These are phyloP conservation scores for Canis aureus DNA, from an alignment of 2,113 vertebrate species.

Conservation along the genomic window DNA sequence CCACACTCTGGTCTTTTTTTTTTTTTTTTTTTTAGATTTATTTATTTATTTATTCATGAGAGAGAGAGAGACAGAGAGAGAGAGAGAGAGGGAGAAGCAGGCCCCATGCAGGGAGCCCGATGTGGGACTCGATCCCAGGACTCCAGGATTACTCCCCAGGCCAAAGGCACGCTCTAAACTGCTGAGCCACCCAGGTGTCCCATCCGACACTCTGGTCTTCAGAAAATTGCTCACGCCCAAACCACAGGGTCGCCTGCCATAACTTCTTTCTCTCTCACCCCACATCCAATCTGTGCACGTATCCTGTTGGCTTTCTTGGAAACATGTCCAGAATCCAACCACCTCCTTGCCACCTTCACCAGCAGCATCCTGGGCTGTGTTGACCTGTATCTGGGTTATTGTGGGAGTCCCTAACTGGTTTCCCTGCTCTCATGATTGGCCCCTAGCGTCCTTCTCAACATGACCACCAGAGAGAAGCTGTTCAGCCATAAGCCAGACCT, in stretches of 20 bases:
- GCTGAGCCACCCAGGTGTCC: too few relatives aligned
- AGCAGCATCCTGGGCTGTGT: not conserved
- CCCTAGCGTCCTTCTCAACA: not conserved
- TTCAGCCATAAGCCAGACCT: not conserved
- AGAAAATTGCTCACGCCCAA: not conserved
- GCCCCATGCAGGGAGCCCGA: too few relatives aligned
- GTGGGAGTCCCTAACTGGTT: not conserved
- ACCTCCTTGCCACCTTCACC: rapidly evolving
- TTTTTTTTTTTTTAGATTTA: too few relatives aligned
- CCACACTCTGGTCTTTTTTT: not conserved
- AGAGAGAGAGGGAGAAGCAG: too few relatives aligned
- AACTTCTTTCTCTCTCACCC: not conserved
- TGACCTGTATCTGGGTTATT: rapidly evolving
- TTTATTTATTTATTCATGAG: too few relatives aligned
- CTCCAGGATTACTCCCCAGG: too few relatives aligned
- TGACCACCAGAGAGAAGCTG: not conserved
- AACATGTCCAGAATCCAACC: not conserved
- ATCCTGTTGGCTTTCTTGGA: not conserved
- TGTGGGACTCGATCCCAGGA: too few relatives aligned
- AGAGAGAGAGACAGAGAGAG: too few relatives aligned
- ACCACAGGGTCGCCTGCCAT: not conserved
- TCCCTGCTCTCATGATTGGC: too few relatives aligned
- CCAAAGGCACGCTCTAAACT: too few relatives aligned
- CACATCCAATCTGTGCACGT: not conserved
- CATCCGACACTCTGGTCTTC: not conserved